A percentile compares a stretch with the other conserved stretches of the same genome.
Conservation (phyloP, 2,888 invertebrate species). For the Baronia brevicornis region DNA sequence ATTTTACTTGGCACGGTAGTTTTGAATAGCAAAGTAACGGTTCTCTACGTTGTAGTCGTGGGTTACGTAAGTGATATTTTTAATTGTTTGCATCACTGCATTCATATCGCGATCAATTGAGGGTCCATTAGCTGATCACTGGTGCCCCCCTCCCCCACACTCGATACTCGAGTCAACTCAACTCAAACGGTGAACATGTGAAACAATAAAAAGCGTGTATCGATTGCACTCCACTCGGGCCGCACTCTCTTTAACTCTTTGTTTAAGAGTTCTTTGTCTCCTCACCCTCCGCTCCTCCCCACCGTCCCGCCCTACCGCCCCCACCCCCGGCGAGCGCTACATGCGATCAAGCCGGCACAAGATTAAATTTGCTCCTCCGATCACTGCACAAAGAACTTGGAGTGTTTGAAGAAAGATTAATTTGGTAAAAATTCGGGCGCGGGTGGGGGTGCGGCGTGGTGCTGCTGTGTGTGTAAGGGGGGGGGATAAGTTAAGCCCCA, state of each 20-base stretch:
- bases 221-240: slow-evolving; percentile 12
- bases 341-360: slow-evolving; percentile 30
- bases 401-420: slow-evolving; percentile 71
- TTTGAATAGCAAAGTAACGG: too few species aligned
- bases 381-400: slow-evolving; percentile 45
- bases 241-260: slow-evolving; percentile 9
- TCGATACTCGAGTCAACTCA: too few species aligned
- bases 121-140: too few species aligned
- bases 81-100: too few species aligned
- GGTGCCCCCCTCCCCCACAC: too few species aligned
- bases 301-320: slow-evolving; percentile 4
- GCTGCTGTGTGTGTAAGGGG: background rate
- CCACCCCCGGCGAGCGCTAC: slow-evolving; percentile 13
- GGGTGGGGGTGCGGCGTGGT: slow-evolving; percentile 7
- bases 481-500: slow-evolving; percentile 9
- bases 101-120: too few species aligned
- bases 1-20: too few species aligned
- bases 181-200: slow-evolving; percentile 8
- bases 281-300: slow-evolving; percentile 6
- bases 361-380: slow-evolving; percentile 52
- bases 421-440: slow-evolving; percentile 52
- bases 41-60: too few species aligned
- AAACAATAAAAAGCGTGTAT: slow-evolving; percentile 7
- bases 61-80: too few species aligned
- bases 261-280: slow-evolving; percentile 13